phyloP scores from a whole-genome alignment of 2,797 vertebrate species.

The Pangasius krempfi region DNA sequence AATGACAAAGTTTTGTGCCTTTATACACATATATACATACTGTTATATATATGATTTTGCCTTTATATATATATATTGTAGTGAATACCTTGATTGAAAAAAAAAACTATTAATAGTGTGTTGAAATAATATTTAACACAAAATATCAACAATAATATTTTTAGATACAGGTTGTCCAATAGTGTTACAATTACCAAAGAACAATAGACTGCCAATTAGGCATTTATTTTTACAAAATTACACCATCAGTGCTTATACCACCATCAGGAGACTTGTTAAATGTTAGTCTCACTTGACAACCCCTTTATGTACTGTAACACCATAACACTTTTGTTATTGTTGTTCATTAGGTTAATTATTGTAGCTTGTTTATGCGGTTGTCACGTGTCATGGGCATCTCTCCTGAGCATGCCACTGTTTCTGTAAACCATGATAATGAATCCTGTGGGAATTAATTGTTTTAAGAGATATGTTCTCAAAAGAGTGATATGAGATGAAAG shows the following conservation, averaged over 20 bases:
- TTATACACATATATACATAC: too few species aligned
- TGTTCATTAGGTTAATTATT: slow-evolving; percentile 13
- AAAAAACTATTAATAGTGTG: background rate
- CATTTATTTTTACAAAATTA: slow-evolving; percentile 1
- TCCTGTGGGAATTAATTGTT: background rate
- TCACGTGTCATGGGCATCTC: background rate
- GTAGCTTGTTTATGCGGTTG: background rate
- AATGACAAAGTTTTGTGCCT: too few species aligned
- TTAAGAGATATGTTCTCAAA: background rate
- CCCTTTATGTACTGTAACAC: slow-evolving; percentile 1
- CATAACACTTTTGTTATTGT: background rate
- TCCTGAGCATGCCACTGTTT: background rate
- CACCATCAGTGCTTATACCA: background rate
- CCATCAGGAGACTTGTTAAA: slow-evolving; percentile 15
- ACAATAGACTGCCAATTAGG: background rate
- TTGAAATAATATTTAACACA: background rate
- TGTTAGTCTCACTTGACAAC: background rate
- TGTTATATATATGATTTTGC: too few species aligned
- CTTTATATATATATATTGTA: too few species aligned
- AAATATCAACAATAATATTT: background rate
- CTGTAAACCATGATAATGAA: slow-evolving; percentile 5
- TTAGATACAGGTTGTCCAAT: background rate
- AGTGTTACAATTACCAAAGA: background rate
- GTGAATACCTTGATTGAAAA: background rate
- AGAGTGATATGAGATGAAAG: background rate